Conservation (phyloP, 2,888 invertebrate species). For the Philhelius pedissequus region DNA sequence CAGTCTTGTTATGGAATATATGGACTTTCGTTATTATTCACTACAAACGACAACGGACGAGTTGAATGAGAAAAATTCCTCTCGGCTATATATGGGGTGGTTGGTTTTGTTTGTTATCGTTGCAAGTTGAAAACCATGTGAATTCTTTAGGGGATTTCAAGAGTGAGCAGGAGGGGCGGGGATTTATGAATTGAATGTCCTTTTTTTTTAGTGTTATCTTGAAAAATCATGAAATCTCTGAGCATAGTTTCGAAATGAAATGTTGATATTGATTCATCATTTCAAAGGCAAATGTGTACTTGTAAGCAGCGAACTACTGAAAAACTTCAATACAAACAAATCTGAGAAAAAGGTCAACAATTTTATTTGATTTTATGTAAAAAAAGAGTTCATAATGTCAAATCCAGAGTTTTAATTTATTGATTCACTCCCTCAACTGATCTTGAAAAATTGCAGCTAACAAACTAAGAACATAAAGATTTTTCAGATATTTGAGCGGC, state of each 20-base stretch:
- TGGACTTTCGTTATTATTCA: slow-evolving; percentile 51
- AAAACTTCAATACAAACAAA: not conserved
- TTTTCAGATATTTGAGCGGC: no score
- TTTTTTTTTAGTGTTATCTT: not conserved
- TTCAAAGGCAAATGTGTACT: slow-evolving; percentile 10
- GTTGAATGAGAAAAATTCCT: slow-evolving; percentile 1
- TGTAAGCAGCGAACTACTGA: no score
- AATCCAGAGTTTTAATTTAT: no score
- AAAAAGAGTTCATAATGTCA: no score
- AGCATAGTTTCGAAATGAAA: not conserved
- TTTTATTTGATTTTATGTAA: no score
- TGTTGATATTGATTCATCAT: slow-evolving; percentile 12
- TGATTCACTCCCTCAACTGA: no score
- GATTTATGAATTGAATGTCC: not conserved
- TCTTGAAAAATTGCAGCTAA: no score
- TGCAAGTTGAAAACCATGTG: slow-evolving; percentile 22
- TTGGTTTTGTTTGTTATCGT: not conserved
- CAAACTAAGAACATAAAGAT: no score
- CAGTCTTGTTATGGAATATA: slow-evolving; percentile 45
- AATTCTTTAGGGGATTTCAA: slow-evolving; percentile 21
- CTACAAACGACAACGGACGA: slow-evolving; percentile 10
- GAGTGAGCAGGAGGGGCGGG: not conserved
- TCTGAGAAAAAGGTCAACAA: no score
- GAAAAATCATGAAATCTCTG: slow-evolving; percentile 6
- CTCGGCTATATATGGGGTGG: not conserved